Conservation (phyloP, 2,113 vertebrate species). For the Nannobrachium achirus region DNA sequence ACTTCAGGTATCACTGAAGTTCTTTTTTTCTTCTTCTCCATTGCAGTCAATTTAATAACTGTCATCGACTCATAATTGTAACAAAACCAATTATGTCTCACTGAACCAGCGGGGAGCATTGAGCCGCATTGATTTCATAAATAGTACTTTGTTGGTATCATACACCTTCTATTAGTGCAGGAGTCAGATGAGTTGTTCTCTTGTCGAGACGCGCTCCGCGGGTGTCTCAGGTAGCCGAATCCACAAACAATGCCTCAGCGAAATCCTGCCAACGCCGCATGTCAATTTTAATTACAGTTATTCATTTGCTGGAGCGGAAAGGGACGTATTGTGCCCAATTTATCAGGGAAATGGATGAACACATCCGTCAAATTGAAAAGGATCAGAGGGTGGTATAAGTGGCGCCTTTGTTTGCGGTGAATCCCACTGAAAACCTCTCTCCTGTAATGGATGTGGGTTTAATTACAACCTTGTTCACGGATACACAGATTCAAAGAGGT, state of each 20-base stretch:
- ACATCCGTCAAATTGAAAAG: constrained; percentile 65
- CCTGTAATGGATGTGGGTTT: constrained; percentile 61
- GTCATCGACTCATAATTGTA: too few relatives aligned
- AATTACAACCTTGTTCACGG: constrained; percentile 56
- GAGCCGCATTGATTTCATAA: too few relatives aligned
- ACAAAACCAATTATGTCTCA: too few relatives aligned
- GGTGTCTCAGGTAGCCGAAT: constrained; percentile 22
- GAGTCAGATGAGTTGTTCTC: background rate
- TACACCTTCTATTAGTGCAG: too few relatives aligned
- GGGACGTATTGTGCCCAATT: constrained; percentile 45
- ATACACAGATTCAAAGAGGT: too few relatives aligned
- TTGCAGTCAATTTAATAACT: too few relatives aligned
- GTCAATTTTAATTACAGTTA: constrained; percentile 61
- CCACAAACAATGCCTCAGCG: constrained; percentile 14
- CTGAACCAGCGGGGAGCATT: too few relatives aligned
- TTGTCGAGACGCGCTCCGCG: background rate
- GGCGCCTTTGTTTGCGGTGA: constrained; percentile 44
- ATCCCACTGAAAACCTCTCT: constrained; percentile 41
- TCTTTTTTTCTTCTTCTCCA: too few relatives aligned
- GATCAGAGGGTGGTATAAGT: constrained; percentile 45
- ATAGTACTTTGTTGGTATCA: too few relatives aligned
- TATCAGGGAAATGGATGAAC: constrained; percentile 59
- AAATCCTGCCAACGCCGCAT: constrained; percentile 33
- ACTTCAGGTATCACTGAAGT: too few relatives aligned
- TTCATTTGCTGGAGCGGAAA: constrained; percentile 32